A percentile compares a stretch with the other conserved stretches of the same genome.
These are phyloP conservation scores for Dendrolimus pini DNA, from an alignment of 2,888 invertebrate species.

Conservation along the genomic window DNA sequence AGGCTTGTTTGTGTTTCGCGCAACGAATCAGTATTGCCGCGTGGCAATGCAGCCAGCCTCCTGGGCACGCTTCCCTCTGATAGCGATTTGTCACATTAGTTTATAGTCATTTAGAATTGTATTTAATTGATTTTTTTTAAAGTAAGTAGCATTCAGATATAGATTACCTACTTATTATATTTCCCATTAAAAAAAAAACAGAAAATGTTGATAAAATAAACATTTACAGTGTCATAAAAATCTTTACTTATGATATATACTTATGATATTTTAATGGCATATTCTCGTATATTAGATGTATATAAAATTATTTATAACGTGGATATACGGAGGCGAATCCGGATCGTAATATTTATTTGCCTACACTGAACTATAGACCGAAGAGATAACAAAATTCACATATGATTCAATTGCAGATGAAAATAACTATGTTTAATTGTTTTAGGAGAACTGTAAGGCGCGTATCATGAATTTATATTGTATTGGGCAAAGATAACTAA, in stretches of 20 bases:
- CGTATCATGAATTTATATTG: constrained; percentile 58
- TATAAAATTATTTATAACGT: neutral
- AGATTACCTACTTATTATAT: too few relatives aligned
- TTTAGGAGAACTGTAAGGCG: constrained; percentile 45
- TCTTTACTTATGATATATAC: neutral
- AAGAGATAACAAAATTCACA: constrained; percentile 42
- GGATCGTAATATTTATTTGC: constrained; percentile 3
- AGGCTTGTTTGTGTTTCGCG: too few relatives aligned
- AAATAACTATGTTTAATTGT: constrained; percentile 57
- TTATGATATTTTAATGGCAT: neutral
- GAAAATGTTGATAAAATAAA: too few relatives aligned
- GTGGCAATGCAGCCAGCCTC: too few relatives aligned
- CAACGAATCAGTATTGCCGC: too few relatives aligned
- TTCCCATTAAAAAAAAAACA: too few relatives aligned
- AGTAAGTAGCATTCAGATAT: too few relatives aligned
- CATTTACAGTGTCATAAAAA: too few relatives aligned
- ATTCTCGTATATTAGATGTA: neutral
- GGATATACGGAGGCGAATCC: neutral
- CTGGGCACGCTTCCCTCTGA: too few relatives aligned
- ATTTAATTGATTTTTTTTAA: too few relatives aligned
- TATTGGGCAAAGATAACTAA: constrained; percentile 60
- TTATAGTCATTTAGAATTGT: too few relatives aligned
- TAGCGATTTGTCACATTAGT: too few relatives aligned
- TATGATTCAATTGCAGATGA: constrained; percentile 48
- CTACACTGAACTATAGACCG: constrained; percentile 21